Evolutionary conservation across 2,113 vertebrate species (phyloP), one percentile per base, ranked within the genome.

Genomic region (Sarotherodon lohbergeri): DNA sequence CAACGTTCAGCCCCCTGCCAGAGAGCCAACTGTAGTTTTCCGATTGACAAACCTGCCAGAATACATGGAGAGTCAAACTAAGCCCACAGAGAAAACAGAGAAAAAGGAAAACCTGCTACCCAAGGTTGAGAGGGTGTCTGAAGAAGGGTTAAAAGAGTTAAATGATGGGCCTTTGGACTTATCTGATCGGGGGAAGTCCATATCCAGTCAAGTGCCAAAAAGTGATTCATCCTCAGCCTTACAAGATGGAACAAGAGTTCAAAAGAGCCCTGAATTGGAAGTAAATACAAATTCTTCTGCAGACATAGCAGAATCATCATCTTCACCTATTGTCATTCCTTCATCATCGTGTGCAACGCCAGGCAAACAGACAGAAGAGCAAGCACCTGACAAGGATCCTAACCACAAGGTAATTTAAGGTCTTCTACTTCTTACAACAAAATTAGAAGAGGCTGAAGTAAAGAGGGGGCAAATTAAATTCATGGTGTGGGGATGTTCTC

Each of bases 161-260:
- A 16, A 19, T 3, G 96, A 97, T 3, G 83, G 90, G 5, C 97
- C 97, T 68, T 85, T 97, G 55, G 97, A 97, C 86, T 91, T 97
- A 4, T 97, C 97, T 0, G 95, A 95, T 24, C 79, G 85, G 12
- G 94, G 94, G 10, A 94, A 92, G 79, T 84, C 88, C 61, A 95
- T 95, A 88, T 55, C 88, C 4, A 88, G 41, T 56, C 82, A 89
- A 16, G 43, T 29, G 0, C 19, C 78, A 3, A 86, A 32, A 71
- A 66, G 76, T 16, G 61, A 89, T 17, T 79, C 66, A 2, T 59
- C 79, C 5, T 24, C 41, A n/a, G 29, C 9, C 27, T 16, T 52
- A 54, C 83, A 83, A 41, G 66, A 39, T 19, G 86, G 56, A 57
- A 85, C 85, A 13, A 87, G 41, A 79, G 13, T 16, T 71, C 84